These are phyloP conservation scores for Cavia aperea DNA, from an alignment of 2,113 vertebrate genomes.

Conservation along the genomic window DNA sequence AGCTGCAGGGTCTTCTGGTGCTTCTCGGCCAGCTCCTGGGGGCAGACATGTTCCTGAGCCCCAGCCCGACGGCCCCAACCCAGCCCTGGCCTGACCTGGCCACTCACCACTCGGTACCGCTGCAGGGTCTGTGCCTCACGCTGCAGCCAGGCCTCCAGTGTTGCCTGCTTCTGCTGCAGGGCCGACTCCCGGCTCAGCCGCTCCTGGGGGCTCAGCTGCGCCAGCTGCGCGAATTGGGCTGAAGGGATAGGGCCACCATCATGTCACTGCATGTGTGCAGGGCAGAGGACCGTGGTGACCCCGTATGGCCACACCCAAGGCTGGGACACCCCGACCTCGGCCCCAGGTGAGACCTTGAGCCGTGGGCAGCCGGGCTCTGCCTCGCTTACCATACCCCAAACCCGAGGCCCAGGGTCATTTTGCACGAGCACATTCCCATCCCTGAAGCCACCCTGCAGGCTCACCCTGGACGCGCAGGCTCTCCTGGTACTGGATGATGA, in stretches of 20 bases:
- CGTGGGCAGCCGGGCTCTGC: no score
- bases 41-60: not conserved
- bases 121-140: slow-evolving; percentile 74
- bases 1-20: slow-evolving; percentile 96
- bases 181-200: slow-evolving; percentile 84
- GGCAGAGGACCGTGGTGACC: no score
- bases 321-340: not conserved
- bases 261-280: not conserved
- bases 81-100: not conserved
- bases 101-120: slow-evolving; percentile 92
- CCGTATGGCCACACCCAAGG: no score
- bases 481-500: slow-evolving; percentile 99
- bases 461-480: slow-evolving; percentile 84
- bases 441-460: slow-evolving; percentile 46
- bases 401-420: not conserved
- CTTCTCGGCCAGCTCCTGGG: slow-evolving; percentile 91
- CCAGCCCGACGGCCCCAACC: not conserved
- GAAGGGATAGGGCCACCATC: not conserved
- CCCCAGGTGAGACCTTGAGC: no score
- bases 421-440: no score
- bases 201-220: slow-evolving; percentile 91
- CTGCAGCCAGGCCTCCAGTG: slow-evolving; percentile 62
- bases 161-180: slow-evolving; percentile 70
- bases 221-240: slow-evolving; percentile 92
- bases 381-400: not conserved